Conservation (phyloP, 2,797 vertebrate species). For the Hydrocynus forskahlii region DNA sequence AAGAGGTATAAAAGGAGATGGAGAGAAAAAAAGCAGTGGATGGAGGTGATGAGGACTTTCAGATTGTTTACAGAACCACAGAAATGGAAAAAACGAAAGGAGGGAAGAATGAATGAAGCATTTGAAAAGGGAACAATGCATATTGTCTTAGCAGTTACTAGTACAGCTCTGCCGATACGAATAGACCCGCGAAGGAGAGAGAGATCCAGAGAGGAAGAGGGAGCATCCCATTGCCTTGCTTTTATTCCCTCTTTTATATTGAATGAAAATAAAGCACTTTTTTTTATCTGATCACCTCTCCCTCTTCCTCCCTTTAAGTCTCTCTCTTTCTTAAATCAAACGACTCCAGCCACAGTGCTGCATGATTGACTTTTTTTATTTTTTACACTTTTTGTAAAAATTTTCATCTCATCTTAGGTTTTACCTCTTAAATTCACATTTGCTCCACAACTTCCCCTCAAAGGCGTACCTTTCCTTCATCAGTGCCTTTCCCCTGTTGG, state of each 20-base stretch:
- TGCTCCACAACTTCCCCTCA: slow-evolving; percentile 32
- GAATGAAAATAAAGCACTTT: slow-evolving; percentile 52
- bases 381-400: slow-evolving; percentile 28
- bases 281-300: slow-evolving; percentile 44
- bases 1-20: slow-evolving; percentile 9
- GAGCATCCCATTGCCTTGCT: slow-evolving; percentile 12
- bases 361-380: slow-evolving; percentile 65
- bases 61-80: slow-evolving; percentile 46
- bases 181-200: slow-evolving; percentile 40
- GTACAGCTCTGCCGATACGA: slow-evolving; percentile 51
- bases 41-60: slow-evolving; percentile 28
- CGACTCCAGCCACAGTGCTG: slow-evolving; percentile 81
- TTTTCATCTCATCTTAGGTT: slow-evolving; percentile 56
- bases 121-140: slow-evolving; percentile 37
- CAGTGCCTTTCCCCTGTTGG: slow-evolving; percentile 16
- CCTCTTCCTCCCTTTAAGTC: slow-evolving; percentile 49
- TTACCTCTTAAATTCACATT: slow-evolving; percentile 51
- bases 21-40: slow-evolving; percentile 21
- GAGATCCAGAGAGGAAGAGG: slow-evolving; percentile 46
- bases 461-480: slow-evolving; percentile 45
- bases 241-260: slow-evolving; percentile 26
- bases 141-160: slow-evolving; percentile 52
- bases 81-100: not conserved
- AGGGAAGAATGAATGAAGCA: slow-evolving; percentile 35
- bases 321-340: slow-evolving; percentile 59